Conservation (phyloP, 2,888 invertebrate species). For the Melangyna quadrimaculata region DNA sequence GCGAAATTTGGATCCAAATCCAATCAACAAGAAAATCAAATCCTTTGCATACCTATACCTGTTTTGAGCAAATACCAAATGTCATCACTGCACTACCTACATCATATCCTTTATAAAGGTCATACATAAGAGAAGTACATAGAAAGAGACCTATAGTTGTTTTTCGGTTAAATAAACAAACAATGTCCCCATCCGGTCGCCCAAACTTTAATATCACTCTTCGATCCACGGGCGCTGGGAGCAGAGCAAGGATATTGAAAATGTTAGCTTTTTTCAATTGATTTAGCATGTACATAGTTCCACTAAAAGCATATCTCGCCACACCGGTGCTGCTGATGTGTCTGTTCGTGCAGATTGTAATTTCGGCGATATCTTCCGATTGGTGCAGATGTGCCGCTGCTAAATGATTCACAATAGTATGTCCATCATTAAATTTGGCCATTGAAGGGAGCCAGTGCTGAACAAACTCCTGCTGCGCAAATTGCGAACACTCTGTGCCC, state of each 20-base stretch:
- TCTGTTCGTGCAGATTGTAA: conserved; percentile 66
- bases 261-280: conserved; percentile 67
- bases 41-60: conserved; percentile 50
- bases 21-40: conserved; percentile 44
- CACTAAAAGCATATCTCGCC: conserved; percentile 53
- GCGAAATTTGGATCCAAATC: conserved; percentile 32
- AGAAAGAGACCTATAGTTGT: background rate
- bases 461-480: background rate
- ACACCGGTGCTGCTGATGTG: conserved; percentile 52
- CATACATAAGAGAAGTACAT: background rate
- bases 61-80: conserved; percentile 56
- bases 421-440: conserved; percentile 41
- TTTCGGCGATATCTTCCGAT: conserved; percentile 46
- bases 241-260: conserved; percentile 55
- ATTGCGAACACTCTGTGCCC: conserved; percentile 4
- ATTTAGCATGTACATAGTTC: conserved; percentile 61
- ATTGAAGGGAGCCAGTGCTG: background rate
- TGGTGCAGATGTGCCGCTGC: conserved; percentile 57
- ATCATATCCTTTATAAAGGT: background rate
- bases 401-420: conserved; percentile 60
- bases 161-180: conserved; percentile 56
- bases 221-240: background rate
- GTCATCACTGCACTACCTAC: conserved; percentile 57
- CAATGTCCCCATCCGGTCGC: background rate
- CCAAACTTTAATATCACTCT: background rate